Percentiles rank a stretch among this genome's conserved stretches.
Evolutionary conservation across 2,113 vertebrate species (phyloP).

Genomic region (Bubo bubo): DNA sequence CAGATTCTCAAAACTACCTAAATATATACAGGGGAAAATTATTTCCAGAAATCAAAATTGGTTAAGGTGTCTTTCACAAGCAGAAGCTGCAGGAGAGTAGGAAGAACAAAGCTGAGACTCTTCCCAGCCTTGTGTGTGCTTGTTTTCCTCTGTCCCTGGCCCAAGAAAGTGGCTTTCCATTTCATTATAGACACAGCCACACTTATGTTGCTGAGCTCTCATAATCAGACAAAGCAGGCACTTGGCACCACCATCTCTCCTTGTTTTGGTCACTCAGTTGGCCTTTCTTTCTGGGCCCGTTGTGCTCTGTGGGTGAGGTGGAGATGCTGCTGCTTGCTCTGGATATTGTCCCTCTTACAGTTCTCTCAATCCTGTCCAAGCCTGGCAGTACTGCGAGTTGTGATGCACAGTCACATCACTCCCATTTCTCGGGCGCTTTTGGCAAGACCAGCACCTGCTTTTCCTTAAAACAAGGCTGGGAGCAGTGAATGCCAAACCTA

Average conservation of each 20-base stretch:
- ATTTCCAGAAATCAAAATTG: neutral
- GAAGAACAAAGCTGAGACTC: neutral
- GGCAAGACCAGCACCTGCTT: neutral
- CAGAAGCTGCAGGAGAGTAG: neutral
- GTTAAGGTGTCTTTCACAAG: neutral
- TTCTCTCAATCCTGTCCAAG: neutral
- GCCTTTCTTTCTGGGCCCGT: neutral
- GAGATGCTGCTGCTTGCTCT: neutral
- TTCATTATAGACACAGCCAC: conserved; percentile 73
- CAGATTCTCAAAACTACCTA: neutral
- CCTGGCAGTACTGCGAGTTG: neutral
- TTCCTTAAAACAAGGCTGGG: neutral
- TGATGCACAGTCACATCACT: neutral
- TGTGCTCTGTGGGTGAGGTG: neutral
- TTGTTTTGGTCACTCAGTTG: neutral
- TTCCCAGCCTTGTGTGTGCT: neutral
- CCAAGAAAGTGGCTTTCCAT: conserved; percentile 63
- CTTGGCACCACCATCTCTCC: conserved; percentile 58
- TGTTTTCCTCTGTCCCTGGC: conserved; percentile 38
- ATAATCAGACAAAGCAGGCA: conserved; percentile 78
- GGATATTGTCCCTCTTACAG: accelerated
- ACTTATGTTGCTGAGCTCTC: conserved; percentile 70
- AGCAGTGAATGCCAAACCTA: neutral
- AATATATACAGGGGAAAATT: neutral
- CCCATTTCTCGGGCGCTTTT: neutral